Conservation (phyloP, 2,888 invertebrate species). For the Hermaeophaga mercurialis region DNA sequence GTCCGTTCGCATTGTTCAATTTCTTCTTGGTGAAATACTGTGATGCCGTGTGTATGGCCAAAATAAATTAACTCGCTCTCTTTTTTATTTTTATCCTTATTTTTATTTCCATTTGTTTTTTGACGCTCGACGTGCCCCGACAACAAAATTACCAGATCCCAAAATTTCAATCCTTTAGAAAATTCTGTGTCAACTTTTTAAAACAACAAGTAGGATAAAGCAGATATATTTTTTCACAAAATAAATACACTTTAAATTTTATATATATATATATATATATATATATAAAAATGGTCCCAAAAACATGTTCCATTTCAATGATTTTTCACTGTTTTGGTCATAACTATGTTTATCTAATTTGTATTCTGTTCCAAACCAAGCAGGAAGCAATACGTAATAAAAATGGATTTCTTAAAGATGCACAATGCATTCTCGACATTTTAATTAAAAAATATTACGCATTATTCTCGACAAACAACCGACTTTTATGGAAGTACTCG, state of each 20-base stretch:
- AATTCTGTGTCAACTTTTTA: no score
- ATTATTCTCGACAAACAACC: constrained; percentile 35
- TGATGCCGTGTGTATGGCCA: constrained; percentile 33
- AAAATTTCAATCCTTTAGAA: no score
- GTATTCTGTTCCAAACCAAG: constrained; percentile 30
- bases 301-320: not conserved
- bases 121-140: not conserved
- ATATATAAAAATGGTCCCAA: no score
- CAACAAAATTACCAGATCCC: not conserved
- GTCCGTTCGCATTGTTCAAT: constrained; percentile 37
- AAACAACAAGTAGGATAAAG: no score
- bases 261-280: no score
- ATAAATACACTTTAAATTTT: no score
- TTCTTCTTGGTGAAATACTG: constrained; percentile 41
- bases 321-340: constrained; percentile 16
- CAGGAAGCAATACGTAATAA: constrained; percentile 45
- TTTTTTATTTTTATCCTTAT: constrained; percentile 8
- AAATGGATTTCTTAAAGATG: constrained; percentile 44
- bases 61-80: constrained; percentile 32
- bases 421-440: constrained; percentile 36
- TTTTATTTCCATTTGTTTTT: not conserved
- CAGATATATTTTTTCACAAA: no score
- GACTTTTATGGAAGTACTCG: constrained; percentile 37
- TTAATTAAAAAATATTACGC: constrained; percentile 40
- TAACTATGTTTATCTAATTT: constrained; percentile 31